Evolutionary conservation across 2,113 vertebrate species (phyloP), one percentile per base, ranked within the genome.

Genomic region (Rana temporaria): DNA sequence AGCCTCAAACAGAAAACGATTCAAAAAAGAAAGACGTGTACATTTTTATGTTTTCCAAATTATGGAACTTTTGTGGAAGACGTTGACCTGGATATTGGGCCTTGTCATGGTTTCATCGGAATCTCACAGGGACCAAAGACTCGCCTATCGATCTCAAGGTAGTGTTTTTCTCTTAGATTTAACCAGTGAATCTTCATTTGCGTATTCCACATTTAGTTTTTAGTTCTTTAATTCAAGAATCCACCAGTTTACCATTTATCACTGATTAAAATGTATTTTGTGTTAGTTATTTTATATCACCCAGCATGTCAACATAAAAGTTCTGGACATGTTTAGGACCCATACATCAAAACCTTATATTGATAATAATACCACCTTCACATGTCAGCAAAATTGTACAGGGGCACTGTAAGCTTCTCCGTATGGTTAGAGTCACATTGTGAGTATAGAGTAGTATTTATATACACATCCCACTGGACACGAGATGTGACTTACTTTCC

Each of bases 21-120:
- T 74, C 3, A 38, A 68, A 86, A 84, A 85, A 85, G 60, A 57
- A 75, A 74, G 18, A 83, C 52, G 15, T 68, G 16, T 34, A 24
- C 18, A 38, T 22, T 57, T 64, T 76, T 19, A 89, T 92, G 92
- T 93, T 89, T 92, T 92, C 92, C 94, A 94, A 98, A 99, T 97
- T 94, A 99, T 99, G 98, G 98, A 99, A 96, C 93, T 97, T 94
- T 95, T 97, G 94, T 98, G 96, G 98, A 99, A 97, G 96, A 97
- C 91, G 92, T 95, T 97, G 94, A 96, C 95, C 91, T 98, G 97
- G 98, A 98, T 97, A 90, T 95, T 98, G 93, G 97, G 95, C 95
- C 92, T 99, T 89, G 92, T 95, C 91, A 95, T 98, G 96, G 95
- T 95, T 89, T 95, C 96, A 90, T 95, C 97, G 52, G 96, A 97